Percentiles rank a stretch among this genome's conserved stretches.
Conservation (phyloP, 2,113 vertebrate genomes). For the Limanda limanda region DNA sequence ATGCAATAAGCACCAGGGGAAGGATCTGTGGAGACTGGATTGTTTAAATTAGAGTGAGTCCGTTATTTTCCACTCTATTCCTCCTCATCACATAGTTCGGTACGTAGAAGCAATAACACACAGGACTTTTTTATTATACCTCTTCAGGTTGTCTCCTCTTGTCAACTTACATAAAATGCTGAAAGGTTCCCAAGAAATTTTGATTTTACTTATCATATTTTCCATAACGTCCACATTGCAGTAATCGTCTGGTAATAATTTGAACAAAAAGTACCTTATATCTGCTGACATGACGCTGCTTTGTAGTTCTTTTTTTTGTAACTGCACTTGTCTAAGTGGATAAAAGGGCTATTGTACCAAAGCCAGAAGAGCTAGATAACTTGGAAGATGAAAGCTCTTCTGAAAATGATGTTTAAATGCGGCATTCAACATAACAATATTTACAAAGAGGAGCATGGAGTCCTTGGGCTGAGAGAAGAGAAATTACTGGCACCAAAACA, state of each 20-base stretch:
- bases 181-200: neutral
- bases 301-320: slow-evolving; percentile 16
- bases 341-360: slow-evolving; percentile 32
- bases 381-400: slow-evolving; percentile 36
- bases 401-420: slow-evolving; percentile 40
- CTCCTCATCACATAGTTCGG: no score
- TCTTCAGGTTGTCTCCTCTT: neutral
- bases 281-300: slow-evolving; percentile 26
- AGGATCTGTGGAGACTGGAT: no score
- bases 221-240: neutral
- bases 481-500: slow-evolving; percentile 27
- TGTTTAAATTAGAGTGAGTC: no score
- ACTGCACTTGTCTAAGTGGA: slow-evolving; percentile 32
- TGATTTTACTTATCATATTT: neutral
- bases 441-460: slow-evolving; percentile 20
- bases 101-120: neutral
- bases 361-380: slow-evolving; percentile 38
- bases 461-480: neutral
- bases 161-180: neutral
- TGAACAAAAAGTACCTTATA: slow-evolving; percentile 8
- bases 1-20: no score
- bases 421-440: slow-evolving; percentile 28
- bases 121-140: neutral
- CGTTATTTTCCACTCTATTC: no score
- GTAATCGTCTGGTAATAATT: slow-evolving; percentile 17